Conservation (phyloP, 2,113 vertebrate species). For the Aegithalos caudatus region DNA sequence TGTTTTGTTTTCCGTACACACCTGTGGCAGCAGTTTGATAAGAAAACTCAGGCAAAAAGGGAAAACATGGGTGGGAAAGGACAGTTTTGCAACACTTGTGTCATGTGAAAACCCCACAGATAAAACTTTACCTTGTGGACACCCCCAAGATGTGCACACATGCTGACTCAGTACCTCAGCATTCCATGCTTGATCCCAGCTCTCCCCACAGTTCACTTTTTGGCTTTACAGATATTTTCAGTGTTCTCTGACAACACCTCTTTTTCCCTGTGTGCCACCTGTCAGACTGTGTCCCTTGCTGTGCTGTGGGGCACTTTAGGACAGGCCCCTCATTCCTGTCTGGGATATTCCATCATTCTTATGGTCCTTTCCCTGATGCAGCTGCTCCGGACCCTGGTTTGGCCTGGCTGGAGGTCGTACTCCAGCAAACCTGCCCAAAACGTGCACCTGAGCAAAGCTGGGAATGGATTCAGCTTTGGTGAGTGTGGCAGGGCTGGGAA, state of each 20-base stretch:
- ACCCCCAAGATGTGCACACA: background rate
- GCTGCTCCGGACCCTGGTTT: background rate
- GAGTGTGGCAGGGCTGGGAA: background rate
- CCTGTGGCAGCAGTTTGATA: background rate
- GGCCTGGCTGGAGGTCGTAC: accelerated
- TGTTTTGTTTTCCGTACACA: background rate
- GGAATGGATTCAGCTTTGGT: background rate
- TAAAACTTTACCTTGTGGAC: background rate
- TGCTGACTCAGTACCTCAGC: background rate
- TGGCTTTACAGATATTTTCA: background rate
- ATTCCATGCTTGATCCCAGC: background rate
- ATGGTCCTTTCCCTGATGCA: background rate
- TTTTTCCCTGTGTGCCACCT: background rate
- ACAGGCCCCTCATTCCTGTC: background rate
- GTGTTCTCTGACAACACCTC: background rate
- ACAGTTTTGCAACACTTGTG: background rate
- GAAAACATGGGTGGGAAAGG: background rate
- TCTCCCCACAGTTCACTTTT: background rate
- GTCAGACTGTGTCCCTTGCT: background rate
- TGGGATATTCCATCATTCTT: background rate
- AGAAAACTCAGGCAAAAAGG: background rate
- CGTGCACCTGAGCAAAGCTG: background rate
- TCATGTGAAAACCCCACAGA: background rate
- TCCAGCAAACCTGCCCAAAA: background rate
- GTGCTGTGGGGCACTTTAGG: background rate